phyloP scores from a whole-genome alignment of 1,140 invertebrate species.

The Solenopsis invicta region DNA sequence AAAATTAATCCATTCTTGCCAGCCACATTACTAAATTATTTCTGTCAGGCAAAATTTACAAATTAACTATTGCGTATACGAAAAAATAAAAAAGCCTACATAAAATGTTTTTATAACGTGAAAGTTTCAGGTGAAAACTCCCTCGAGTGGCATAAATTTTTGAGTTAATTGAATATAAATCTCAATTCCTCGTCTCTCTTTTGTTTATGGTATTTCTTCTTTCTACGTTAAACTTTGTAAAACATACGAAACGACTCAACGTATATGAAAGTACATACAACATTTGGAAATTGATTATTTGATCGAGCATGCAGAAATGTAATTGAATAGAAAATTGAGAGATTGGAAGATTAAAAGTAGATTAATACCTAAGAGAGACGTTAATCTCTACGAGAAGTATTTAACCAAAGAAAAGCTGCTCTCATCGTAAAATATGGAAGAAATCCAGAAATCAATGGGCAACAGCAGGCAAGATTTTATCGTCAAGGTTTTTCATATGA shows the following conservation, averaged over 20 bases:
- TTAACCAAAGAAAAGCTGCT: not conserved
- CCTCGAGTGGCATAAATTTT: not conserved
- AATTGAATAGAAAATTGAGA: not conserved
- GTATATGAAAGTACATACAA: not conserved
- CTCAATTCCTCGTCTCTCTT: not conserved
- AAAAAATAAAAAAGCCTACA: not conserved
- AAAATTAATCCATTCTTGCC: not conserved
- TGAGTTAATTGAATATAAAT: not conserved
- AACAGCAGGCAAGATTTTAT: not conserved
- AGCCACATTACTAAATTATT: not conserved
- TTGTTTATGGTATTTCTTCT: not conserved
- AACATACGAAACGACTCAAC: not conserved
- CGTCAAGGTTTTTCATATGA: not conserved
- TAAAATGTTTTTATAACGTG: not conserved
- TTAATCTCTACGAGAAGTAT: not conserved
- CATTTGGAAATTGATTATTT: not conserved
- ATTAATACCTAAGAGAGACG: not conserved
- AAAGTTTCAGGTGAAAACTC: not conserved
- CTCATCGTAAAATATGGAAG: not conserved
- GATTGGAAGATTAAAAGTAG: not conserved
- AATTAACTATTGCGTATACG: not conserved
- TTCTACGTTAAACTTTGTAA: not conserved
- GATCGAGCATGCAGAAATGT: not conserved
- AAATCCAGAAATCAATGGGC: not conserved
- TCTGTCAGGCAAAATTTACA: not conserved